These are phyloP conservation scores for Taxidea taxus DNA, from an alignment of 2,113 vertebrate species.

Conservation along the genomic window DNA sequence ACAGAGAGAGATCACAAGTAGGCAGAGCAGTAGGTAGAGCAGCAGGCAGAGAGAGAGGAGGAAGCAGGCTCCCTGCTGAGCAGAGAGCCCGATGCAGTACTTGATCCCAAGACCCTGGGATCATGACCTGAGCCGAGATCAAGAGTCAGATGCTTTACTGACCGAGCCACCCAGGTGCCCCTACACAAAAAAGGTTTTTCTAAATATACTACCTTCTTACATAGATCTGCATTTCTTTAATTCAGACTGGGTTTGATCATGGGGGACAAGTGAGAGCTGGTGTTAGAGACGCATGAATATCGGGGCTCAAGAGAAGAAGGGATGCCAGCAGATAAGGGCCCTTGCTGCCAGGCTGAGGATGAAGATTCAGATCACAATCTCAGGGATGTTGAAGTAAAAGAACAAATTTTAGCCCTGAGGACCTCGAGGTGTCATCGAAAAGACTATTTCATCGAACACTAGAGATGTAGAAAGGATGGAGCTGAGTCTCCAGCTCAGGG, in stretches of 20 bases:
- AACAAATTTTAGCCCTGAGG: not conserved
- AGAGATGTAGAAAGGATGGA: not conserved
- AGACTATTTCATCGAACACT: fast-evolving
- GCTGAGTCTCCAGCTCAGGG: not conserved
- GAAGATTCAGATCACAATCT: fast-evolving
- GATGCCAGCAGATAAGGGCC: too few relatives aligned
- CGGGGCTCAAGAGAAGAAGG: not conserved
- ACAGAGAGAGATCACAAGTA: too few relatives aligned
- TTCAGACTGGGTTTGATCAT: not conserved
- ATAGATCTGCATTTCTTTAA: not conserved
- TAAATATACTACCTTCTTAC: not conserved
- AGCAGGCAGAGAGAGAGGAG: too few relatives aligned
- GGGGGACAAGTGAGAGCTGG: not conserved
- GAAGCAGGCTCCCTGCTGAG: too few relatives aligned
- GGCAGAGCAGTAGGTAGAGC: too few relatives aligned
- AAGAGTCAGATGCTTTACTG: not conserved
- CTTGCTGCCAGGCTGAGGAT: too few relatives aligned
- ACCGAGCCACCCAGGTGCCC: not conserved
- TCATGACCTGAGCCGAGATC: not conserved
- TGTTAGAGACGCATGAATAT: fast-evolving
- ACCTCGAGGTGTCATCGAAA: too few relatives aligned
- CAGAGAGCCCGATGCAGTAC: not conserved
- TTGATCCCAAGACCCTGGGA: not conserved
- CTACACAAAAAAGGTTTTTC: not conserved
- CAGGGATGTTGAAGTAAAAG: not conserved